Percentiles rank a stretch among this genome's conserved stretches.
phyloP scores from a whole-genome alignment of 2,888 invertebrate species.

The Drosophila dives region DNA sequence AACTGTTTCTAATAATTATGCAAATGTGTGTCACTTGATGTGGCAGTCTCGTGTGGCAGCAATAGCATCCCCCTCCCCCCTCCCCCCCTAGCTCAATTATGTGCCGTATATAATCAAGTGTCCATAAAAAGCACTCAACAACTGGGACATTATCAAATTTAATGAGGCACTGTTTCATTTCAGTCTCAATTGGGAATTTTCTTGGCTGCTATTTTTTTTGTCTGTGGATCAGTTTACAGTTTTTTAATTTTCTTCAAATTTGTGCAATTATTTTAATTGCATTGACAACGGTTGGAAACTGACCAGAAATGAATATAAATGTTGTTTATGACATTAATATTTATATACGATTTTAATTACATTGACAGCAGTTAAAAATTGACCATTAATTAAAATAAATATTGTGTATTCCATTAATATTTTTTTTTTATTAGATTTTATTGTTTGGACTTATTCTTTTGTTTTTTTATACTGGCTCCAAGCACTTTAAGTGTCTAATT shows the following conservation, averaged over 20 bases:
- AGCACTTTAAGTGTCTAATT: neutral
- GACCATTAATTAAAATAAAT: neutral
- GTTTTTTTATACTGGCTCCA: neutral
- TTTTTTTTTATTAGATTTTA: neutral
- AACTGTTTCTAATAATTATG: slow-evolving; percentile 81
- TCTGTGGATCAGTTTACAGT: neutral
- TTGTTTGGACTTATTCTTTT: neutral
- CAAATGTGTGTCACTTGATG: slow-evolving; percentile 72
- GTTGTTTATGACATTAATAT: neutral
- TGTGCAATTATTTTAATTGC: slow-evolving; percentile 17
- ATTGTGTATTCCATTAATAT: neutral
- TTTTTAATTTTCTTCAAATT: slow-evolving; percentile 34
- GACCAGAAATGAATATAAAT: neutral
- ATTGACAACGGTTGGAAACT: neutral
- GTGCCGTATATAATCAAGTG: slow-evolving; percentile 64
- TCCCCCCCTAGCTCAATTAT: slow-evolving; percentile 49
- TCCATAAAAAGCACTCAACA: slow-evolving; percentile 59
- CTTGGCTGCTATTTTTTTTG: slow-evolving; percentile 5
- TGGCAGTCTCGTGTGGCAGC: slow-evolving; percentile 45
- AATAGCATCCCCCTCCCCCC: slow-evolving; percentile 8
- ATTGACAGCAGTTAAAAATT: neutral
- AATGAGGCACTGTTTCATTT: slow-evolving; percentile 57
- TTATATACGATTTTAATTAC: neutral
- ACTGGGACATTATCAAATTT: slow-evolving; percentile 64
- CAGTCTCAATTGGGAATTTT: slow-evolving; percentile 39